These are phyloP conservation scores for Herpailurus yagouaroundi DNA, from an alignment of 2,113 vertebrate species.

Conservation along the genomic window DNA sequence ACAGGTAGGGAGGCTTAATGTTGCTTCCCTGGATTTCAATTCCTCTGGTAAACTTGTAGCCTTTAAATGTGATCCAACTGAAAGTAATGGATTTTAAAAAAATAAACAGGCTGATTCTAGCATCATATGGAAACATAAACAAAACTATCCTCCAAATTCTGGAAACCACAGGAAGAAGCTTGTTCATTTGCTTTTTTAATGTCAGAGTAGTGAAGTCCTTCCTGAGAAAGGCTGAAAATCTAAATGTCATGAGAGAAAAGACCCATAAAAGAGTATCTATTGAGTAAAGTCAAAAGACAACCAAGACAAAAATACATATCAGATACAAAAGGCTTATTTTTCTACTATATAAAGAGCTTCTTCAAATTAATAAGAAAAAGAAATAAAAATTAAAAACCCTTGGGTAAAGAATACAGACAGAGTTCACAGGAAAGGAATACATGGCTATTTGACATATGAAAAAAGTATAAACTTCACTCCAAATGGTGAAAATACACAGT, in stretches of 20 bases:
- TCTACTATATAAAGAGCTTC: not conserved
- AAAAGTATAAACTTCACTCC: not conserved
- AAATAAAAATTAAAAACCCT: not conserved
- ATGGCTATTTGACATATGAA: not conserved
- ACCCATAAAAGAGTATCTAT: not conserved
- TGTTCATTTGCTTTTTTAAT: not conserved
- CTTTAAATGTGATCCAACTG: not conserved
- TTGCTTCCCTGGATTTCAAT: not conserved
- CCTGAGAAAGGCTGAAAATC: not conserved
- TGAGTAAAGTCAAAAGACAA: constrained; percentile 35
- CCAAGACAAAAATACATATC: constrained; percentile 13
- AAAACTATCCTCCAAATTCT: not conserved
- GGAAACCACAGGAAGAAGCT: not conserved
- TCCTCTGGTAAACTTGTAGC: not conserved
- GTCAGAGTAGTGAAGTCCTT: not conserved
- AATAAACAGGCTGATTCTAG: not conserved
- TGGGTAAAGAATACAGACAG: not conserved
- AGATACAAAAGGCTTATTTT: not conserved
- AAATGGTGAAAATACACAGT: not conserved
- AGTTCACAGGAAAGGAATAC: constrained; percentile 13
- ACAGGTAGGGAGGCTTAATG: not conserved
- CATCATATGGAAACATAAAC: not conserved
- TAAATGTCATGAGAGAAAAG: not conserved
- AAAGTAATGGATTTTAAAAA: not conserved
- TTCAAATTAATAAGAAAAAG: constrained; percentile 36